Percentiles rank a stretch among this genome's conserved stretches.
phyloP scores from a whole-genome alignment of 2,797 vertebrate species.

The Oryzias sinensis region DNA sequence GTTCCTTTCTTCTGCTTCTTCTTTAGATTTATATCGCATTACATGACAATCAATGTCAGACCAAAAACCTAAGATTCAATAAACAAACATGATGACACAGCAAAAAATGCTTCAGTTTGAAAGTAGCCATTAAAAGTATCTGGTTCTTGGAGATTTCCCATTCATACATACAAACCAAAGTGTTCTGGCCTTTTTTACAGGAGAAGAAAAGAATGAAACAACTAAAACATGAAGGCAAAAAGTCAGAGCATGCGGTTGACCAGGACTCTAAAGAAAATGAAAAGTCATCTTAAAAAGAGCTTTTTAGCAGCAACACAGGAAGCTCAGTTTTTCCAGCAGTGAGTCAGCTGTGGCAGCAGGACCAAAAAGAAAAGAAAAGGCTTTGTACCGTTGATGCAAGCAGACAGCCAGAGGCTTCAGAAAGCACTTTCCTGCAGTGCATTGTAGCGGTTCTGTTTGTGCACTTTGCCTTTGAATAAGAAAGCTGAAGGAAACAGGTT shows the following conservation, averaged over 20 bases:
- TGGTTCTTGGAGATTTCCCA: no score
- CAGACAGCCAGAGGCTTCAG: slow-evolving; percentile 21
- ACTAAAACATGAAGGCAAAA: not conserved
- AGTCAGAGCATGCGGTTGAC: slow-evolving; percentile 4
- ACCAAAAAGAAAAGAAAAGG: slow-evolving; percentile 15
- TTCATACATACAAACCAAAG: no score
- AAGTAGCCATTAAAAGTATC: no score
- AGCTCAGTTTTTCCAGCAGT: slow-evolving; percentile 68
- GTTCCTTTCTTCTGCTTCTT: no score
- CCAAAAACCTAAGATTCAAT: no score
- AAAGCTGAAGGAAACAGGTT: not conserved
- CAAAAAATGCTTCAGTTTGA: no score
- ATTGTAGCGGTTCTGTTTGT: slow-evolving; percentile 1
- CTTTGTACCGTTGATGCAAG: slow-evolving; percentile 26
- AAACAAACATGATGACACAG: no score
- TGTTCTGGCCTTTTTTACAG: no score
- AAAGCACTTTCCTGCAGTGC: slow-evolving; percentile 1
- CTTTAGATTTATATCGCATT: no score
- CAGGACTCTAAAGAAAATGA: slow-evolving; percentile 15
- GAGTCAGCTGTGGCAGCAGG: slow-evolving; percentile 52
- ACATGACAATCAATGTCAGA: no score
- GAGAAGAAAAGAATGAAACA: not conserved
- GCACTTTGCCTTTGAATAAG: not conserved
- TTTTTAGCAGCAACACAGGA: slow-evolving; percentile 45
- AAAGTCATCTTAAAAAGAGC: slow-evolving; percentile 40